phyloP scores from a whole-genome alignment of 2,888 invertebrate genomes.

The Brachynemurus nebulosus region DNA sequence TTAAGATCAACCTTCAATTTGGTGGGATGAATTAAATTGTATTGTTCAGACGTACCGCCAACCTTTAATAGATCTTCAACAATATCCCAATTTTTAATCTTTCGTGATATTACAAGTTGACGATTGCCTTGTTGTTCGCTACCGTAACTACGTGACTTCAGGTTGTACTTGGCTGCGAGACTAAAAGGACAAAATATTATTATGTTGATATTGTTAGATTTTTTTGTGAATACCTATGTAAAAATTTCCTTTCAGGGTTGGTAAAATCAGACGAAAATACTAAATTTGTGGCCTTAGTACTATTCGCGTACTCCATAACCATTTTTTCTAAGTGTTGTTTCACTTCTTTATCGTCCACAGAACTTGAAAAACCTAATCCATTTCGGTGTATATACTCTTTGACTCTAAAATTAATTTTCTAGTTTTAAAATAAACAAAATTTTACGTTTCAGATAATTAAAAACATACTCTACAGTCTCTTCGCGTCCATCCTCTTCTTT shows the following conservation, averaged over 20 bases:
- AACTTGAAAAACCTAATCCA: conserved; percentile 1
- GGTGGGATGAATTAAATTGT: too few relatives aligned
- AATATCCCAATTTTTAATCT: conserved; percentile 31
- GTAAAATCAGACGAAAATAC: conserved; percentile 7
- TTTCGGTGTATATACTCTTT: neutral
- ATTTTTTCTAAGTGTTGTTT: neutral
- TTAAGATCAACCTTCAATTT: too few relatives aligned
- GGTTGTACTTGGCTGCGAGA: conserved; percentile 30
- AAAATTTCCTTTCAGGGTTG: conserved; percentile 6
- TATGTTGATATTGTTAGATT: neutral
- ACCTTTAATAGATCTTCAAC: conserved; percentile 31
- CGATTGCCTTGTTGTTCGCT: conserved; percentile 27
- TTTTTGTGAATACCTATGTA: conserved; percentile 3
- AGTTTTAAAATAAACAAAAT: neutral
- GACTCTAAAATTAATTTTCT: neutral
- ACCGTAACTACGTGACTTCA: conserved; percentile 38
- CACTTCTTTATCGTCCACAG: neutral
- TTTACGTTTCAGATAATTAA: neutral
- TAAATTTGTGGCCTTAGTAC: conserved; percentile 1
- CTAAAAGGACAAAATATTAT: conserved; percentile 9
- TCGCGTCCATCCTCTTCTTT: conserved; percentile 37
- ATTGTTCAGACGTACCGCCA: conserved; percentile 17
- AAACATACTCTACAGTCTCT: conserved; percentile 35
- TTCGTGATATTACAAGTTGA: conserved; percentile 36
- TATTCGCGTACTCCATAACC: conserved; percentile 1